Percentiles rank a stretch among this genome's conserved stretches.
These are phyloP conservation scores for Leptopterna dolabrata DNA, from an alignment of 2,888 invertebrate species.

Conservation along the genomic window DNA sequence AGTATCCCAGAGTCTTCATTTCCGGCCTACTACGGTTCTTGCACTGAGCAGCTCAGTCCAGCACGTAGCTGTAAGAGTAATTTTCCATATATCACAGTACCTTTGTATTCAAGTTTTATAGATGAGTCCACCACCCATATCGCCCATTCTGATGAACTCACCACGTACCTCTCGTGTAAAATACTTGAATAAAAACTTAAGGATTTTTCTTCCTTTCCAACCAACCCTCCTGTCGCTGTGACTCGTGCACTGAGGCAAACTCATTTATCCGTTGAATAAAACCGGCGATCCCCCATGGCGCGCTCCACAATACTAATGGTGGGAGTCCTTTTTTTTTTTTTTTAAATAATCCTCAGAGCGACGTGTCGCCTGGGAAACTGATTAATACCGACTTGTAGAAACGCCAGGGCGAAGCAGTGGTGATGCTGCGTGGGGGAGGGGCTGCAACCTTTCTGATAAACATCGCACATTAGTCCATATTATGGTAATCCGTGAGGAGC, in stretches of 20 bases:
- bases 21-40: too few relatives aligned
- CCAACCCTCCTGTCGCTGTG: neutral
- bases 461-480: constrained; percentile 45
- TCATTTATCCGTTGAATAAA: neutral
- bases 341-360: neutral
- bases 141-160: too few relatives aligned
- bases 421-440: neutral
- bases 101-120: too few relatives aligned
- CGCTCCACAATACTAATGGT: constrained; percentile 17
- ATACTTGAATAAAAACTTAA: too few relatives aligned
- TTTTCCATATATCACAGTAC: too few relatives aligned
- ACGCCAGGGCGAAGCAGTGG: neutral
- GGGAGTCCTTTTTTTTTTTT: neutral
- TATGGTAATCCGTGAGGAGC: constrained; percentile 28
- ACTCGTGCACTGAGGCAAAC: neutral
- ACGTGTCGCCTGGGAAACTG: constrained; percentile 23
- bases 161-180: too few relatives aligned
- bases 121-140: too few relatives aligned
- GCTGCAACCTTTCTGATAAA: constrained; percentile 19
- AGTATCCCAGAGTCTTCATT: too few relatives aligned
- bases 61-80: too few relatives aligned
- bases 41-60: too few relatives aligned
- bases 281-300: neutral
- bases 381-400: constrained; percentile 15
- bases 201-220: too few relatives aligned